Evolutionary conservation across 2,888 invertebrate genomes (phyloP).

Genomic region (Synanthedon tipuliformis): DNA sequence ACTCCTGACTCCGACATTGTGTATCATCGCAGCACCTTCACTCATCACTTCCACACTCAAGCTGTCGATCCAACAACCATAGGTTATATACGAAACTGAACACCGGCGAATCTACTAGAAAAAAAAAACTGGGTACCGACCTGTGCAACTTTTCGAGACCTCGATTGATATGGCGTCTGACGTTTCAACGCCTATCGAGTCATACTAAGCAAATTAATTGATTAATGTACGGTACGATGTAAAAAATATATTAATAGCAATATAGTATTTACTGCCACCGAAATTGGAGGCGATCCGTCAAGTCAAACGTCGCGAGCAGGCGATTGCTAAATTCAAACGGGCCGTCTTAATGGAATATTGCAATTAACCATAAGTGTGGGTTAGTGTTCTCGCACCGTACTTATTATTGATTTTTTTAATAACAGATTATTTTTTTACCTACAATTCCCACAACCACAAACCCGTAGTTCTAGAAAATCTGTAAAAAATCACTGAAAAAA

Average conservation of each 20-base stretch:
- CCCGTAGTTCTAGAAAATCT: slow-evolving; percentile 30
- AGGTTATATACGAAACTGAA: slow-evolving; percentile 9
- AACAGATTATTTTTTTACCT: slow-evolving; percentile 51
- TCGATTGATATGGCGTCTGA: slow-evolving; percentile 31
- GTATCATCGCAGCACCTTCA: slow-evolving; percentile 54
- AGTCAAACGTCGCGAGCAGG: slow-evolving; percentile 33
- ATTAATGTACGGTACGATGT: slow-evolving; percentile 39
- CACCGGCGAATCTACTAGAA: slow-evolving; percentile 17
- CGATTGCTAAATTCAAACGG: slow-evolving; percentile 23
- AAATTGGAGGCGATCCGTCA: slow-evolving; percentile 57
- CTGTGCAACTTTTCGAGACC: slow-evolving; percentile 27
- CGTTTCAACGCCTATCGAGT: slow-evolving; percentile 44
- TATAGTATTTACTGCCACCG: slow-evolving; percentile 46
- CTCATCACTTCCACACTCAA: slow-evolving; percentile 29
- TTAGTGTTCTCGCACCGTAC: slow-evolving; percentile 42
- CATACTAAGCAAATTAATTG: slow-evolving; percentile 51
- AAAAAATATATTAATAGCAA: slow-evolving; percentile 41
- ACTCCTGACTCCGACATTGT: slow-evolving; percentile 44
- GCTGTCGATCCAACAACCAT: background rate
- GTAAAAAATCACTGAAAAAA: slow-evolving; percentile 58
- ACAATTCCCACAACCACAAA: slow-evolving; percentile 25
- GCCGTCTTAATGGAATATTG: slow-evolving; percentile 14
- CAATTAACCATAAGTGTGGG: slow-evolving; percentile 27
- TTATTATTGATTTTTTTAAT: slow-evolving; percentile 37
- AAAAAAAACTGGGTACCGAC: slow-evolving; percentile 30